A percentile compares a stretch with the other conserved stretches of the same genome.
These are phyloP conservation scores for Leptarthrus brevirostris DNA, from an alignment of 2,888 invertebrate species.

Conservation along the genomic window DNA sequence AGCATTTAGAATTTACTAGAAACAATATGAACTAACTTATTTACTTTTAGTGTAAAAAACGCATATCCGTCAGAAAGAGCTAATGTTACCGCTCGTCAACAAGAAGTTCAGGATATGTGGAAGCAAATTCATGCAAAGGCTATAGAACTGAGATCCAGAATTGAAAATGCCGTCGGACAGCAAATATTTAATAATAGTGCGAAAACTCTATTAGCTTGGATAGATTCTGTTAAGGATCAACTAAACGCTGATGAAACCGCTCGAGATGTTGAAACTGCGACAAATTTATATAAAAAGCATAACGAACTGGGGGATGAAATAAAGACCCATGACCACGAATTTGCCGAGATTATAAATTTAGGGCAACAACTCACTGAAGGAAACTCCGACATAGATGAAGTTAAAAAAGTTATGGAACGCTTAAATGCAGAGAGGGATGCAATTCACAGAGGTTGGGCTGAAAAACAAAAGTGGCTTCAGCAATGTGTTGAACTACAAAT, in stretches of 20 bases:
- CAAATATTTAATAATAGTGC: conserved; percentile 82
- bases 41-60: conserved; percentile 77
- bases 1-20: conserved; percentile 62
- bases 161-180: conserved; percentile 95
- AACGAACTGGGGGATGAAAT: conserved; percentile 92
- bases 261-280: conserved; percentile 92
- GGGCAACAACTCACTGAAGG: conserved; percentile 80
- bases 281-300: conserved; percentile 88
- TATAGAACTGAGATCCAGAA: conserved; percentile 80
- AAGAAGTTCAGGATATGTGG: conserved; percentile 90
- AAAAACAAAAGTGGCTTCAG: conserved; percentile 86
- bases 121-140: conserved; percentile 88
- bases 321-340: conserved; percentile 88
- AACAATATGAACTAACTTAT: background rate
- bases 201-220: conserved; percentile 84
- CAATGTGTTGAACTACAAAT: conserved; percentile 90
- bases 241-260: conserved; percentile 83
- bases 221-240: conserved; percentile 81
- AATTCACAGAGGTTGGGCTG: conserved; percentile 83
- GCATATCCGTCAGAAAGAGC: conserved; percentile 91
- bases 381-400: conserved; percentile 81
- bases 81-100: conserved; percentile 86
- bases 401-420: conserved; percentile 78
- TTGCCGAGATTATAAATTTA: conserved; percentile 83
- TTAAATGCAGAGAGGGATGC: conserved; percentile 81